phyloP scores from a whole-genome alignment of 2,797 vertebrate genomes.

The Rhabdophis nuchalis region DNA sequence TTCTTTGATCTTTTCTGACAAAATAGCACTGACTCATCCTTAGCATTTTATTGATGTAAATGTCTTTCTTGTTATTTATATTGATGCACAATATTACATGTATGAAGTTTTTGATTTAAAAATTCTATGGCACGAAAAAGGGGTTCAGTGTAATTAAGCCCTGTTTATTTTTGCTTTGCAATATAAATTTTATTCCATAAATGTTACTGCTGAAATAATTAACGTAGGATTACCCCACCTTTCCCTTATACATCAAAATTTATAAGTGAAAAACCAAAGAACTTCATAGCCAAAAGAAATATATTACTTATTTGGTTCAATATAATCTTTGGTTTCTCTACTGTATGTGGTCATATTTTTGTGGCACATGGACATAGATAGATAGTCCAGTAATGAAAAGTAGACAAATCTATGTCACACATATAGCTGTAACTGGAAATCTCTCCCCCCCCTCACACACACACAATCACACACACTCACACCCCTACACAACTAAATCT shows the following conservation, averaged over 20 bases:
- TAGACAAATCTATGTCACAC: background rate
- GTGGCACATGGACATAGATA: background rate
- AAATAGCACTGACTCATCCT: background rate
- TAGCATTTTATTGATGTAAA: background rate
- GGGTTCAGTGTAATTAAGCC: background rate
- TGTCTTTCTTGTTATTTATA: too few relatives aligned
- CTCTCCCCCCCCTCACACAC: background rate
- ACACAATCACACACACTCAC: too few relatives aligned
- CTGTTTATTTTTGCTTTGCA: background rate
- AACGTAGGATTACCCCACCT: background rate
- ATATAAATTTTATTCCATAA: background rate
- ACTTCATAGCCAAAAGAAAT: background rate
- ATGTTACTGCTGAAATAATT: background rate
- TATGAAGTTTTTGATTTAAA: background rate
- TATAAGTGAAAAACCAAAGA: background rate
- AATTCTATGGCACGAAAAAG: background rate
- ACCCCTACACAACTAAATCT: background rate
- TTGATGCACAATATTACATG: background rate
- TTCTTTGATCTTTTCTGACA: background rate
- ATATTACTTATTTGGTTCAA: background rate
- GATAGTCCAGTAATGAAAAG: background rate
- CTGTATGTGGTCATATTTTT: background rate
- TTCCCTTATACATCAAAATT: background rate
- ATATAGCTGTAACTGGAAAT: background rate
- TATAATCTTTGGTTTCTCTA: background rate